Base-by-base conservation (phyloP, 1,140 invertebrate species). In the Heliconius nattereri region DNA sequence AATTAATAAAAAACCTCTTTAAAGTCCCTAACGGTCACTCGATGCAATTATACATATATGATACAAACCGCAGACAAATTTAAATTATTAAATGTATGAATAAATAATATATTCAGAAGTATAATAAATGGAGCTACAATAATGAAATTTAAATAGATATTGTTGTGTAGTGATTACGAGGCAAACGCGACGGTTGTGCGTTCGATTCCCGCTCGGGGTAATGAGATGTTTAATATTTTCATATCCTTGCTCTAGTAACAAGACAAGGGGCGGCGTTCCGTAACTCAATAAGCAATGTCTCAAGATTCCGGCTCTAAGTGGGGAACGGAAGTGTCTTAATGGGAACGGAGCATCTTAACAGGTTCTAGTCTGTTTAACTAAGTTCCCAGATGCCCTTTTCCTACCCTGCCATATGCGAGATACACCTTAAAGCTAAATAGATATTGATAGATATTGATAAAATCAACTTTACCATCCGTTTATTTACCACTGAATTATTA, bases 11-110 rank as follows among this genome's bases (percentile, higher is more conserved):
- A 29, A 66, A 66, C 60, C 60, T 66, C 26, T 26, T 60, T 26
- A 23, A n/a, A 60, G 20, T 26, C 23, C 16, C 3, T n/a, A 26
- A 66, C 13, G 11, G 23, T 66, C 5, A 29, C 60, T 13, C 26
- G 60, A 26, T 66, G 13, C 23, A 29, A 66, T 66, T 29, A 29
- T 20, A 45, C 13, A 57, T 35, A 66, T 66, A 66, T 29, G 60
- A 66, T 13, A 66, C 60, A 66, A 66, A 66, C 60, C 60, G 60
- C 60, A 66, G 60, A 66, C 60, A 11, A 13, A 66, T 66, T 66
- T 26, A 29, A 26, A 29, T 11, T 66, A 66, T 66, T 66, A 66
- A 29, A 29, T 29, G 60, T 0, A 29, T 66, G 7, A 29, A 66
- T 66, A 66, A 66, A 66, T 66, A 7, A 29, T 57, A 57, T 66